phyloP scores from a whole-genome alignment of 2,797 vertebrate species.

The Tokudaia muenninki region DNA sequence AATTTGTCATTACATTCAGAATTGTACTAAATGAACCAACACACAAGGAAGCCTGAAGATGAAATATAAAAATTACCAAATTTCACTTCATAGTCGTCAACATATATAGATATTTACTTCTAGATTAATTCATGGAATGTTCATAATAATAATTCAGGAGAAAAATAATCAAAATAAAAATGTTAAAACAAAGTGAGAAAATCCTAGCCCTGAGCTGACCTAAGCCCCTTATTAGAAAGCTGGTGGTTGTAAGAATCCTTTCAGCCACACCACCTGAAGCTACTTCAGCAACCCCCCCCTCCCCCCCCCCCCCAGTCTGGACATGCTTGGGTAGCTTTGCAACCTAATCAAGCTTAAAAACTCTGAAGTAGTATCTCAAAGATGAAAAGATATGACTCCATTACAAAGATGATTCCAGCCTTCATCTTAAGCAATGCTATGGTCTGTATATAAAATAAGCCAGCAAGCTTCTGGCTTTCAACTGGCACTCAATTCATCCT shows the following conservation, averaged over 20 bases:
- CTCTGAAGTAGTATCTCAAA: not conserved
- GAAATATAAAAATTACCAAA: slow-evolving; percentile 28
- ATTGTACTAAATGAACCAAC: slow-evolving; percentile 27
- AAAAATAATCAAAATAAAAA: slow-evolving; percentile 25
- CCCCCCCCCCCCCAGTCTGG: not conserved
- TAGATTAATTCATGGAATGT: slow-evolving; percentile 19
- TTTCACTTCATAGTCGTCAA: not conserved
- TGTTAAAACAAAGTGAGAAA: not conserved
- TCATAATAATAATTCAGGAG: not conserved
- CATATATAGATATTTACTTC: slow-evolving; percentile 27
- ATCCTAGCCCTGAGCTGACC: slow-evolving; percentile 36
- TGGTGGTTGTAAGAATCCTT: not conserved
- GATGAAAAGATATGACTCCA: slow-evolving; percentile 27
- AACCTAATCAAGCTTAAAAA: slow-evolving; percentile 16
- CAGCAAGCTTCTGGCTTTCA: slow-evolving; percentile 3
- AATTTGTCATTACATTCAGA: slow-evolving; percentile 48
- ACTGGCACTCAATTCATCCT: not conserved
- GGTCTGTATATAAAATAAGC: slow-evolving; percentile 35
- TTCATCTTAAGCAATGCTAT: slow-evolving; percentile 14
- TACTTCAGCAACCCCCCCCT: not conserved
- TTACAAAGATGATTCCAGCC: not conserved
- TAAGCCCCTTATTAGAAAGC: slow-evolving; percentile 31
- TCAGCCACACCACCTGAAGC: not conserved
- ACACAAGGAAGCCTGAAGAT: slow-evolving; percentile 29
- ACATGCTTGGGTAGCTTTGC: not conserved